phyloP scores from a whole-genome alignment of 1,140 invertebrate genomes.

The Papilio xuthus region DNA sequence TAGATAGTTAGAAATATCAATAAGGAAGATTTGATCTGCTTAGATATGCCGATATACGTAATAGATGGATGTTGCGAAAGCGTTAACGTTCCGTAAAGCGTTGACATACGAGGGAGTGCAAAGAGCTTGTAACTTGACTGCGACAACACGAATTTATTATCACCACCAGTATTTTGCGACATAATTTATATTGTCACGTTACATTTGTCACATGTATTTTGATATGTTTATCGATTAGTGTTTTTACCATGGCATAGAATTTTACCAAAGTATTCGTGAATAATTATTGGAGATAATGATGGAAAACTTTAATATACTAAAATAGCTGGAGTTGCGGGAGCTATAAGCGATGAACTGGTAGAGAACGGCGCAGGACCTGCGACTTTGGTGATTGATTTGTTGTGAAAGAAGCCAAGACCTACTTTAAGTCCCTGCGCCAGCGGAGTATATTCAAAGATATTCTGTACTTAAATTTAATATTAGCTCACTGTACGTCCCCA shows the following conservation, averaged over 20 bases:
- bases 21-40: neutral
- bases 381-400: too few species aligned
- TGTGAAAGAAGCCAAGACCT: too few species aligned
- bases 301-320: too few species aligned
- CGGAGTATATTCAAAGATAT: too few species aligned
- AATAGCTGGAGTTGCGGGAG: too few species aligned
- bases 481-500: too few species aligned
- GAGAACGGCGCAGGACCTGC: too few species aligned
- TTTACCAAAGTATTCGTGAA: neutral
- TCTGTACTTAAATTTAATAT: too few species aligned
- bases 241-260: neutral
- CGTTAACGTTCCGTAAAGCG: conserved; percentile 21
- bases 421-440: too few species aligned
- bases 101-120: conserved; percentile 5
- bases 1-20: neutral
- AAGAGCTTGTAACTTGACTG: conserved; percentile 17
- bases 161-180: neutral
- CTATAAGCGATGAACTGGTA: too few species aligned
- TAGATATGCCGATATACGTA: conserved; percentile 20
- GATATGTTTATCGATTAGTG: neutral
- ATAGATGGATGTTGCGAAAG: conserved; percentile 17
- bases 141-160: conserved; percentile 10
- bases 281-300: neutral
- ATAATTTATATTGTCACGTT: neutral
- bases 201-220: conserved; percentile 17